Evolutionary conservation across 2,113 vertebrate genomes (phyloP), one percentile per base, ranked within the genome.

Genomic region (Lucifuga dentata): DNA sequence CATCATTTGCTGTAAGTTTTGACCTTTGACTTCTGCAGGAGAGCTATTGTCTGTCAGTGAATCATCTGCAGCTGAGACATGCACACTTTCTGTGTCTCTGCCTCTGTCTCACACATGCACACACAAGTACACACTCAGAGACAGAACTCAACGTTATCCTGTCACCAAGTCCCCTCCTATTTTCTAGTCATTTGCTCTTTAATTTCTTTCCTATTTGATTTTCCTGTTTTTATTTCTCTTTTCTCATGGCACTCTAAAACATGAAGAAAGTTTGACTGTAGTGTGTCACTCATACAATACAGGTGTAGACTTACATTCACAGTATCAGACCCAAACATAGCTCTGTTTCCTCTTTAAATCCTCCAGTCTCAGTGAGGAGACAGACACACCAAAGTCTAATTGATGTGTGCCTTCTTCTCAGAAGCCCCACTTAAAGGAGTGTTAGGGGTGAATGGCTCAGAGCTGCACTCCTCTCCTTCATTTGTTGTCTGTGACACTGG

Each of bases 301-400:
- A 29, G 67, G 7, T 63, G 17, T 58, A 11, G 33, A 8, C 33
- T 65, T 15, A 53, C 21, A 38, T 35, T 15, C 24, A 46, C 36
- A 50, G 24, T 16, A 36, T 65, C 26, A 57, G 40, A 44, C 3
- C 0, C 57, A 4, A 20, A 8, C 3, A 8, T 20, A 41, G 38
- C 58, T 46, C 50, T 45, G 26, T 46, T 26, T 48, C 13, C 32
- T 45, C 24, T 51, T 26, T 50, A 13, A 45, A 17, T 17, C n/a
- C 23, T 53, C 40, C 13, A 57, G 49, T 48, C 40, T 20, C 26
- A 32, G 23, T 62, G 56, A 66, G 35, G 49, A 83, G 81, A 80
- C 71, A 64, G 70, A 63, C 41, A 78, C 82, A 87, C 78, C 68
- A 52, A 72, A 56, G 63, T 59, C 62, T 78, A 86, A 87, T 87